Percentiles rank a stretch among this genome's conserved stretches.
Conservation (phyloP, 2,888 invertebrate genomes). For the Drosophila recens region DNA sequence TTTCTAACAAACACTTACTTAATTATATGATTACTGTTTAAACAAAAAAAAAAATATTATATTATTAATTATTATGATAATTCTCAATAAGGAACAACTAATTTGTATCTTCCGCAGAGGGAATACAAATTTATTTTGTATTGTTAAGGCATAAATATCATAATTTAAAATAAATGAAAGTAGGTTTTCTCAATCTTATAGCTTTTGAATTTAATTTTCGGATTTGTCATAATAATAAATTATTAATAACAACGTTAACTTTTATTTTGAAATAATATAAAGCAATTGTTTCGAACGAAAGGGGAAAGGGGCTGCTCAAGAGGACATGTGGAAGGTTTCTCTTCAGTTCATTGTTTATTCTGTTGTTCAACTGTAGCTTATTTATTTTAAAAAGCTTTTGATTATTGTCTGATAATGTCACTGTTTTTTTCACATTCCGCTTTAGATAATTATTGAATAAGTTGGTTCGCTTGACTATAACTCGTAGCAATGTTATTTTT, state of each 20-base stretch:
- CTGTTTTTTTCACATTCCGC: neutral
- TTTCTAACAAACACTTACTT: neutral
- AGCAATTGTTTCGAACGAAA: too few species aligned
- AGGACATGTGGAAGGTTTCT: neutral
- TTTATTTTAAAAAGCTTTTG: neutral
- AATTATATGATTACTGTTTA: constrained; percentile 6
- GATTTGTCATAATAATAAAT: too few species aligned
- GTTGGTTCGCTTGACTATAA: neutral
- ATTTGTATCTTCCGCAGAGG: neutral
- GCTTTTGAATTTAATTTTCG: neutral
- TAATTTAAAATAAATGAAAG: neutral
- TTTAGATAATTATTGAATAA: constrained; percentile 10
- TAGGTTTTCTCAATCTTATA: too few species aligned
- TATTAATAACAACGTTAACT: too few species aligned
- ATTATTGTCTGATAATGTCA: neutral
- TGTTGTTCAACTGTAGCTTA: neutral
- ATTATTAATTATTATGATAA: neutral
- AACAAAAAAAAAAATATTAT: constrained; percentile 1
- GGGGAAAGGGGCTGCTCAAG: neutral
- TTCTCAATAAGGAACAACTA: neutral
- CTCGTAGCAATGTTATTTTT: constrained; percentile 6
- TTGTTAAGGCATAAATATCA: neutral
- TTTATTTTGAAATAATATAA: too few species aligned
- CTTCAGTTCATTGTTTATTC: neutral
- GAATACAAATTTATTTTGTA: neutral